These are phyloP conservation scores for Mercenaria mercenaria DNA, from an alignment of 1,140 invertebrate species.

Conservation along the genomic window DNA sequence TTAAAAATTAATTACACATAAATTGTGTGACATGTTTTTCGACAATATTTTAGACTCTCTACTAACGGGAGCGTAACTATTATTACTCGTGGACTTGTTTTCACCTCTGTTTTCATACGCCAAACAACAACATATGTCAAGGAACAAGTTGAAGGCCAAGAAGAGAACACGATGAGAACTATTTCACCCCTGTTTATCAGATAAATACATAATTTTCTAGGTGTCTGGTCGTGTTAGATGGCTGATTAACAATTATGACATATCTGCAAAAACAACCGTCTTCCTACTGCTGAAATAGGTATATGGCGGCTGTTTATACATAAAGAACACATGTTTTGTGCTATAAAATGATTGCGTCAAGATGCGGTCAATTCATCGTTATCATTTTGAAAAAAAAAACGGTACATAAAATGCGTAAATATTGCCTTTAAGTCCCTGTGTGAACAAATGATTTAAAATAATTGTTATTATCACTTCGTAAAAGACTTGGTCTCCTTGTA, in stretches of 20 bases:
- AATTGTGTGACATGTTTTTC: no score
- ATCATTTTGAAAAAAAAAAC: not conserved
- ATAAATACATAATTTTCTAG: constrained; percentile 27
- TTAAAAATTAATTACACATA: no score
- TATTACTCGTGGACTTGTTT: no score
- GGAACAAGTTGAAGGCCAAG: not conserved
- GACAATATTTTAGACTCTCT: no score
- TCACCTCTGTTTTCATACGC: no score
- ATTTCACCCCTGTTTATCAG: constrained; percentile 8
- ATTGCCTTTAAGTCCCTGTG: no score
- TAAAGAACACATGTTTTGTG: not conserved
- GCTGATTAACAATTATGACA: constrained; percentile 14
- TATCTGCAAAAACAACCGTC: not conserved
- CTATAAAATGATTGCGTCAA: not conserved
- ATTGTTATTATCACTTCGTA: no score
- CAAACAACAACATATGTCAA: no score
- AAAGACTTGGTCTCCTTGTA: no score
- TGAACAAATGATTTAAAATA: no score
- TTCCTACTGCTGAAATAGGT: not conserved
- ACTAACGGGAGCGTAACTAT: no score
- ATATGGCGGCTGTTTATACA: not conserved
- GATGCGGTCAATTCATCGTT: not conserved
- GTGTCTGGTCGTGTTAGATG: not conserved
- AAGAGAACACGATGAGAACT: not conserved
- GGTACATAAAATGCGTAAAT: no score